Base-by-base conservation (phyloP, 2,888 invertebrate species). In the Suillia variegata region DNA sequence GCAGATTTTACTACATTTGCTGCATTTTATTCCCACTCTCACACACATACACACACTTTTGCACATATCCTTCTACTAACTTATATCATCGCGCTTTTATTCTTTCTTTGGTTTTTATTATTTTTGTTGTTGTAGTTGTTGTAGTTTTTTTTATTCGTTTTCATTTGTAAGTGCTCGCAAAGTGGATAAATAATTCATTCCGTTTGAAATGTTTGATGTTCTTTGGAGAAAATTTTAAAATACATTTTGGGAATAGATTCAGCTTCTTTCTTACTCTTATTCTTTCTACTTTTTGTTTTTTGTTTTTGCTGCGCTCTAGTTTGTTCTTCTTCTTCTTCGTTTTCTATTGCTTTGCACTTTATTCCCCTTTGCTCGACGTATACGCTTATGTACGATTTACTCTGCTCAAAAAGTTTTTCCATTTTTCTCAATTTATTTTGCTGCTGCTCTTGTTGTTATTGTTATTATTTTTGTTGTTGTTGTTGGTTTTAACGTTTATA, bases 111-210 rank as follows among this genome's bases (percentile, higher is more conserved):
- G 6, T 26, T 10, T 6, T 26, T 10, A 5, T 26, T 26, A 26
- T 26, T 26, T 10, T 26, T 26, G 26, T 10, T 10, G 6, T 6
- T 26, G 26, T 26, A 10, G 26, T 10, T 26, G 6, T 5, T 5
- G 26, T n/a, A n/a, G 26, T 10, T 26, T 10, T 5, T 26, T 10
- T 26, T 26, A 5, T 26, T 26, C 26, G 6, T 17, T 34, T 52
- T 24, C 59, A 50, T 58, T 61, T 62, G 65, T 59, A 66, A 65
- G 65, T 74, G 75, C 70, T 58, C 49, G 45, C 52, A 61, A 63
- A 63, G 69, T 72, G 68, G 66, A 77, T 75, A 77, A 77, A 75
- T 75, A 72, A 76, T 75, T 75, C 77, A 75, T 76, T 75, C 67
- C 66, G 67, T 69, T 74, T 69, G 70, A 71, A 67, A 70, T 74